A percentile compares a stretch with the other conserved stretches of the same genome.
phyloP scores from a whole-genome alignment of 1,140 invertebrate genomes.

The Leptinotarsa defecta region DNA sequence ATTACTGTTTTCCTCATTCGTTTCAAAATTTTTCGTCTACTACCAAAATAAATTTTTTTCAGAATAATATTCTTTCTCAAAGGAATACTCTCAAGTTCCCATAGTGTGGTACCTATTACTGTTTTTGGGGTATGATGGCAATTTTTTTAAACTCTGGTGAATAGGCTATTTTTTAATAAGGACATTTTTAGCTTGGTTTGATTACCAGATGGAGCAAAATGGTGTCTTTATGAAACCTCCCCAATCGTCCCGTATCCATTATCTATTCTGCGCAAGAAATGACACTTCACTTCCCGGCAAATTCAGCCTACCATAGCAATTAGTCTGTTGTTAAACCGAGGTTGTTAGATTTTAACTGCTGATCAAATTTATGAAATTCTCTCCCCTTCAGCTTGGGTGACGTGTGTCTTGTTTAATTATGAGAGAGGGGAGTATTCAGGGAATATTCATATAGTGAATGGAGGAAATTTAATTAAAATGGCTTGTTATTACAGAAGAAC shows the following conservation, averaged over 20 bases:
- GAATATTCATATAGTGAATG: conserved; percentile 39
- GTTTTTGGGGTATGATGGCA: too few relatives aligned
- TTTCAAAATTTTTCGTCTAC: too few relatives aligned
- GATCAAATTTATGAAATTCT: conserved; percentile 36
- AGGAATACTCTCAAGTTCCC: too few relatives aligned
- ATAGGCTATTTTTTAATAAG: too few relatives aligned
- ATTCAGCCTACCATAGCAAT: not conserved
- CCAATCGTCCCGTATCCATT: not conserved
- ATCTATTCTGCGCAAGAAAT: not conserved
- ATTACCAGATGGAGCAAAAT: too few relatives aligned
- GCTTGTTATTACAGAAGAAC: conserved; percentile 31
- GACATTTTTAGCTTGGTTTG: too few relatives aligned
- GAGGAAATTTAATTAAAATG: conserved; percentile 41
- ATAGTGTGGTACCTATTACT: too few relatives aligned
- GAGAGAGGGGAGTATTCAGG: conserved; percentile 25
- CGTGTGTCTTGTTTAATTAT: conserved; percentile 43
- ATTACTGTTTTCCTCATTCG: too few relatives aligned
- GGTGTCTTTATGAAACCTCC: too few relatives aligned
- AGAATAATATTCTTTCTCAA: too few relatives aligned
- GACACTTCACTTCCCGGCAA: not conserved
- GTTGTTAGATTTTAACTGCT: conserved; percentile 34
- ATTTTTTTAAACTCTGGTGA: too few relatives aligned
- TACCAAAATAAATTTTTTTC: too few relatives aligned
- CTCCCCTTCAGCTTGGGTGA: conserved; percentile 32
- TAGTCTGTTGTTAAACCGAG: conserved; percentile 22